Evolutionary conservation across 2,113 vertebrate species (phyloP), one percentile per base, ranked within the genome.

Genomic region (Gobio gobio): DNA sequence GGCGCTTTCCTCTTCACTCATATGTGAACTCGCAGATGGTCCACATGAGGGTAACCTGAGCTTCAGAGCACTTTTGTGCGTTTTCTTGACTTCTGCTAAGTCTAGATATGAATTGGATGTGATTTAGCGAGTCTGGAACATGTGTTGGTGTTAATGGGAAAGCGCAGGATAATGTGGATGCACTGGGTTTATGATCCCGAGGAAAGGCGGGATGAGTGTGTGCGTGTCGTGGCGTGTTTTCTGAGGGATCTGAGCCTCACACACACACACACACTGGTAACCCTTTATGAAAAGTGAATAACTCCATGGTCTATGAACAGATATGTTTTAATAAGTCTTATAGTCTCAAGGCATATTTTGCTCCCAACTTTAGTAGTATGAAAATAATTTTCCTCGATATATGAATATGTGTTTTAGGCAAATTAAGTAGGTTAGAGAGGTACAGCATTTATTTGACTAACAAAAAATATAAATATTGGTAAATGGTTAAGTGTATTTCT

Each of bases 131-230:
- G 4, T 33, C 10, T 36, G 13, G n/a, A 20, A 12, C 40, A 22
- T 33, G 45, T 47, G 51, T 51, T 47, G 51, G 33, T 3, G 29
- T 29, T 7, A 9, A 36, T 3, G 18, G 22, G 8, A 47, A 79
- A 47, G 36, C 40, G 18, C 58, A 18, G 78, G 40, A 5, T 64
- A 14, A 51, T 16, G 5, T 63, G 45, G 43, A 63, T 1, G 22
- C 13, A 45, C 29, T 79, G 47, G 26, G 45, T 49, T 81, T 81
- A 26, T 51, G 18, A 51, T 54, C 45, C 33, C 51, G 43, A 51
- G 49, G 78, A 81, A 81, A 66, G 78, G 78, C 78, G 78, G 78
- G 78, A 81, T 81, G 59, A 29, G 45, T 33, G 56, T 47, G 49
- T 40, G 78, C 74, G 47, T 77, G 74, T 77, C 51, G 74, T 68